Base-by-base conservation (phyloP, 2,888 invertebrate species). In the Nephrotoma flavescens region DNA sequence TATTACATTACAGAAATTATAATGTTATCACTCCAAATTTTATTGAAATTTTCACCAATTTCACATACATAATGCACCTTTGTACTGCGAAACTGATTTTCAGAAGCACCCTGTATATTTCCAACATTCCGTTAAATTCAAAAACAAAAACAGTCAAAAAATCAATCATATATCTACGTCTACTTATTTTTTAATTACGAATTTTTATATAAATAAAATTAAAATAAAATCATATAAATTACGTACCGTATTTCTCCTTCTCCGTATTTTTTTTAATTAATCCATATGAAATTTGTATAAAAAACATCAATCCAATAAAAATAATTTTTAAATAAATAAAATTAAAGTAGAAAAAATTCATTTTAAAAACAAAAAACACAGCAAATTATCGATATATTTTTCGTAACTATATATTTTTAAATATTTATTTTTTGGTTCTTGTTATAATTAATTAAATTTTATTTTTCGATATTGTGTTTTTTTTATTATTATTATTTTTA, bases 311-410 rank as follows among this genome's bases (percentile, higher is more conserved):
- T 84, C 42, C 84, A 84, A 84, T 84, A 84, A 84, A 84, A 84
- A 84, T 84, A 15, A 84, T 84, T 84, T 84, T 84, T 84, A 84
- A 84, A 84, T 84, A 84, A 42, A 42, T 42, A 84, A 84, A 84
- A 84, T 84, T 84, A 84, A 41, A 84, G 7, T 42, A 42, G 31
- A 11, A 71, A 31, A 71, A 71, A 71, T 31, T 31, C 71, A 71
- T 71, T 71, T 71, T 71, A 4, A 71, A 31, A 7, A 71, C 19
- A 71, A 19, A 31, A 31, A 31, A 31, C 31, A 31, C 31, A 71
- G 52, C 52, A 15, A 15, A 57, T 57, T 71, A 9, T 71, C 31
- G 71, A 9, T 31, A 44, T 52, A 52, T 52, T 6, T 52, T 44
- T 44, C 11, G 31, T 44, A 44, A 44, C 44, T 44, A 44, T 4